These are phyloP conservation scores for Paracyprichromis sp. DNA, from an alignment of 2,113 vertebrate genomes.

Conservation along the genomic window DNA sequence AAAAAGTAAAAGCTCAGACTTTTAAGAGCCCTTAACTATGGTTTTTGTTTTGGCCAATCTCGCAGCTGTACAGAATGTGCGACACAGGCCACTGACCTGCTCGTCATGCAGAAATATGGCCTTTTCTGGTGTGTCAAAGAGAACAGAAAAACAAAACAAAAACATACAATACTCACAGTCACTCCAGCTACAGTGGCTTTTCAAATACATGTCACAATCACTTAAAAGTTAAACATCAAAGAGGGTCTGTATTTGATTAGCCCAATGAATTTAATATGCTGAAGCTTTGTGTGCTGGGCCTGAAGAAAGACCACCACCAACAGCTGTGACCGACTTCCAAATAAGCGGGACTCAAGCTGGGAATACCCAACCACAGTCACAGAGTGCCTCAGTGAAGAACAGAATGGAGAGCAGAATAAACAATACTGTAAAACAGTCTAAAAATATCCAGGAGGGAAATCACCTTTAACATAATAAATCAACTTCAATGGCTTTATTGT, in stretches of 20 bases:
- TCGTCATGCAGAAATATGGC: not conserved
- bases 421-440: slow-evolving; percentile 16
- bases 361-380: not conserved
- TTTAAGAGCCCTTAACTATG: not conserved
- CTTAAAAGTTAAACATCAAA: not conserved
- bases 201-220: not conserved
- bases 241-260: not conserved
- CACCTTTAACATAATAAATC: slow-evolving; percentile 23
- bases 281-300: not conserved
- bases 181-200: not conserved
- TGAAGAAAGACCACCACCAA: not conserved
- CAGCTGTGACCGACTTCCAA: slow-evolving; percentile 13
- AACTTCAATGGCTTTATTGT: slow-evolving; percentile 12
- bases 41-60: not conserved
- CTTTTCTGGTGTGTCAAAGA: not conserved
- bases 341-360: not conserved
- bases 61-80: not conserved
- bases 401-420: slow-evolving; percentile 9
- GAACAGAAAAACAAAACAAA: not conserved
- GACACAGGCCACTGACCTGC: not conserved
- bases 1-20: not conserved
- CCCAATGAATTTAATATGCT: not conserved
- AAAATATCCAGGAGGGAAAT: slow-evolving; percentile 39
- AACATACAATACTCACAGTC: not conserved
- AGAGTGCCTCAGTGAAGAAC: not conserved